Conservation (phyloP, 2,797 vertebrate genomes). For the Trachops cirrhosus region DNA sequence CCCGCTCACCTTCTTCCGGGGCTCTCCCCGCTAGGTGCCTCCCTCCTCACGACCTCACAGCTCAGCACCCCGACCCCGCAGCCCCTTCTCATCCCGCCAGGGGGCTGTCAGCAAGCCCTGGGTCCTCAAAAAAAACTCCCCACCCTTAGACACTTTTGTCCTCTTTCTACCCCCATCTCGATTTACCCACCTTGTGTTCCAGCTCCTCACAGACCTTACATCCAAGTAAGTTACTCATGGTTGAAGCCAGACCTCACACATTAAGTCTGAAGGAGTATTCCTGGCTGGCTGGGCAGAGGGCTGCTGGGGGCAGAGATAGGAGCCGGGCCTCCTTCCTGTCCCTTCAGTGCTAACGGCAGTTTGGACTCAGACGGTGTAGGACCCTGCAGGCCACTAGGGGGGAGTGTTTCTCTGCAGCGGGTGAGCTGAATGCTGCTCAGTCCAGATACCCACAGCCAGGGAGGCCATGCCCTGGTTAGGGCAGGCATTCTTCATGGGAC, state of each 20-base stretch:
- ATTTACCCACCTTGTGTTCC: background rate
- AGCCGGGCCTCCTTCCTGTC: background rate
- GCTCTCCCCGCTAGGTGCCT: background rate
- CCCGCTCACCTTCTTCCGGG: background rate
- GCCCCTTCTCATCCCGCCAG: background rate
- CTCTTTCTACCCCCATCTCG: background rate
- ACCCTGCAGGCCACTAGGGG: slow-evolving; percentile 46
- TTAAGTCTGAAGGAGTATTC: background rate
- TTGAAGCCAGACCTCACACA: background rate
- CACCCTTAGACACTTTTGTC: background rate
- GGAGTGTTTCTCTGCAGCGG: slow-evolving; percentile 19
- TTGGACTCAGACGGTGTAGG: background rate
- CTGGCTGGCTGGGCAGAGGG: background rate
- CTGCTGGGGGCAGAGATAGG: background rate
- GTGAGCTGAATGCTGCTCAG: rapidly evolving
- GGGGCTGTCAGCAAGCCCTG: background rate
- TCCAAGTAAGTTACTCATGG: background rate
- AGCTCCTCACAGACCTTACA: background rate
- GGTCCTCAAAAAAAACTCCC: background rate
- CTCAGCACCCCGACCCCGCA: background rate
- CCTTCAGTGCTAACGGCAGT: background rate
- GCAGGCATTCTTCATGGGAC: background rate
- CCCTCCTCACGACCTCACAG: background rate
- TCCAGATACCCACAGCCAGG: rapidly evolving
- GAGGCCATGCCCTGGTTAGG: background rate